Percentiles rank a stretch among this genome's conserved stretches.
phyloP scores from a whole-genome alignment of 2,113 vertebrate genomes.

The Scortum barcoo region DNA sequence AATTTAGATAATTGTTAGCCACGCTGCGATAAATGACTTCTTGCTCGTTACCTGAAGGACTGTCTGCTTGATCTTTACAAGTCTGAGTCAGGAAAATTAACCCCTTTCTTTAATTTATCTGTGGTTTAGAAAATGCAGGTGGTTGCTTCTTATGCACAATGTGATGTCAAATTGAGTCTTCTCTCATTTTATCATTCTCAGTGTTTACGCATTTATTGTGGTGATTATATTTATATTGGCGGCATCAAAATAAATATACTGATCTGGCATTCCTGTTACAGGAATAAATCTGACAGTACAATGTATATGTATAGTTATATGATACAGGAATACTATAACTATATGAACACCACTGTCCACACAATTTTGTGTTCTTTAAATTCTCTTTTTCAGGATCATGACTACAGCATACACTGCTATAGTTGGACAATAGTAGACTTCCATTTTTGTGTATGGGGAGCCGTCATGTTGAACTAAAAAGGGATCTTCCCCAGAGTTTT shows the following conservation, averaged over 20 bases:
- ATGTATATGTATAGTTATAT: background rate
- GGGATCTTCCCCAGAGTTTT: no score
- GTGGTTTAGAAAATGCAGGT: background rate
- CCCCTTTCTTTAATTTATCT: background rate
- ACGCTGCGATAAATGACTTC: background rate
- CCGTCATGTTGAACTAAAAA: no score
- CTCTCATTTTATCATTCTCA: background rate
- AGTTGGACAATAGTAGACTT: no score
- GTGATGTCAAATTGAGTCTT: background rate
- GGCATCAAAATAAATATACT: no score
- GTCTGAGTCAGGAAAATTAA: constrained; percentile 2
- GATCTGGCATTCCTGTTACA: no score
- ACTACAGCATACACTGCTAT: no score
- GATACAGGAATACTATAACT: background rate
- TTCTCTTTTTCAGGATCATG: background rate
- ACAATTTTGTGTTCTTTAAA: background rate
- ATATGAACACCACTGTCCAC: no score
- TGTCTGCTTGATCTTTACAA: background rate
- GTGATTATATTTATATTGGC: no score
- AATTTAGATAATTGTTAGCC: background rate
- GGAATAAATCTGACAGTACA: no score
- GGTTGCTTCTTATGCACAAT: background rate
- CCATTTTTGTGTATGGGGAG: no score
- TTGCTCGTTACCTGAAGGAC: background rate
- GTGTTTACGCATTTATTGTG: background rate